phyloP scores from a whole-genome alignment of 2,113 vertebrate genomes.

The Platysteira castanea region DNA sequence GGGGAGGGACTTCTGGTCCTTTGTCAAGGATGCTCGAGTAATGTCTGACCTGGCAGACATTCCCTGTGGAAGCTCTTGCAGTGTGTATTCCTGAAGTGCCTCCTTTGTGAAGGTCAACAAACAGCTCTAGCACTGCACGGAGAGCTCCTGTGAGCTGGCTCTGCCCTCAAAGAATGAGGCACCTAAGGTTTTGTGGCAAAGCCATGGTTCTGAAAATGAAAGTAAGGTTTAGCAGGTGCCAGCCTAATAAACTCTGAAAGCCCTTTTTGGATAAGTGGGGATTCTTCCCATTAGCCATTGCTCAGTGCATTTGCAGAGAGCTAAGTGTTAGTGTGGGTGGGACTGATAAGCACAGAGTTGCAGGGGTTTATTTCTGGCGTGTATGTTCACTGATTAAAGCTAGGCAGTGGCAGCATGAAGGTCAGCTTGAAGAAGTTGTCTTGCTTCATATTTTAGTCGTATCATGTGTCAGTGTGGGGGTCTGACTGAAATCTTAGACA shows the following conservation, averaged over 20 bases:
- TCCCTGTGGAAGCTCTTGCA: background rate
- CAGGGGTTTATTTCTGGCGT: constrained; percentile 23
- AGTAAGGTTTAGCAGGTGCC: background rate
- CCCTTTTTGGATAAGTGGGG: background rate
- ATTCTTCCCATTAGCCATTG: background rate
- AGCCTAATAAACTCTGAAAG: background rate
- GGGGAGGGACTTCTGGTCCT: background rate
- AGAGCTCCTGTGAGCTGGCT: background rate
- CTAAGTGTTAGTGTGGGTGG: background rate
- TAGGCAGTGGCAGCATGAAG: background rate
- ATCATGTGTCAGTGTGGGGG: background rate
- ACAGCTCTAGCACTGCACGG: background rate
- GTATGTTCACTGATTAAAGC: background rate
- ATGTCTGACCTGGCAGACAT: background rate
- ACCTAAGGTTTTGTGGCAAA: background rate
- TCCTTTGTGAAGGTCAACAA: background rate
- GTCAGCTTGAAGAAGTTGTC: background rate
- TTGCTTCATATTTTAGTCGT: background rate
- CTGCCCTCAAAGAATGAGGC: background rate
- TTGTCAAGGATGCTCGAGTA: background rate
- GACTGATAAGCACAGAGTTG: background rate
- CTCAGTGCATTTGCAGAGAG: background rate
- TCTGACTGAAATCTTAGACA: background rate
- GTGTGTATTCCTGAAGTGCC: background rate
- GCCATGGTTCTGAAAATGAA: background rate